Conservation (phyloP, 2,797 vertebrate species). For the Phylloscopus collybita region DNA sequence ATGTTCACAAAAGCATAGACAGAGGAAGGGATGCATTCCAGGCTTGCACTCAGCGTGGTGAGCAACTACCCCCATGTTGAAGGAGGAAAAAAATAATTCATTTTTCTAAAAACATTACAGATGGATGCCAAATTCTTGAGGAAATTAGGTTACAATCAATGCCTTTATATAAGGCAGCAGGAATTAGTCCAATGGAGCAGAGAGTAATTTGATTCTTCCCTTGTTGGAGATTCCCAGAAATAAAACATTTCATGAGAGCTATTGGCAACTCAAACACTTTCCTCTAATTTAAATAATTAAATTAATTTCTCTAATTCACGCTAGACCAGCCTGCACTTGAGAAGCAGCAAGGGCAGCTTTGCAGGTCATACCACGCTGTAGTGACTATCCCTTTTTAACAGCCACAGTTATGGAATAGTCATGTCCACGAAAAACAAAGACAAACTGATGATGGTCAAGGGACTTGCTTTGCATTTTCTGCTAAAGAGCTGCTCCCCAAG, state of each 20-base stretch:
- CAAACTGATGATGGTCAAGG: not conserved
- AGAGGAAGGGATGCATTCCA: not conserved
- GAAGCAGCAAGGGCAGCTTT: not conserved
- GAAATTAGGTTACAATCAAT: slow-evolving; percentile 17
- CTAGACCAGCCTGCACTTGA: not conserved
- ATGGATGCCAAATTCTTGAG: slow-evolving; percentile 31
- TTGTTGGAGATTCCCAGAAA: not conserved
- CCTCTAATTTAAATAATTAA: slow-evolving; percentile 1
- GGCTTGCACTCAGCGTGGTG: not conserved
- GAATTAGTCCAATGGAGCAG: not conserved
- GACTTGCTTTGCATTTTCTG: not conserved
- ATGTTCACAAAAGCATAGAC: not conserved
- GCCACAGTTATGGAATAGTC: not conserved
- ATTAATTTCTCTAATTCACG: not conserved
- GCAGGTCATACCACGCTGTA: not conserved
- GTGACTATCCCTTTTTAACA: not conserved
- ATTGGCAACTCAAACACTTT: not conserved
- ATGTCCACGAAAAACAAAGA: not conserved
- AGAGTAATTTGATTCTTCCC: slow-evolving; percentile 17
- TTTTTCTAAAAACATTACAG: slow-evolving; percentile 1
- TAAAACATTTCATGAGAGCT: not conserved
- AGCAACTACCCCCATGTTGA: not conserved
- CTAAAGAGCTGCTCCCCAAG: not conserved
- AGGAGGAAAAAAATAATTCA: not conserved
- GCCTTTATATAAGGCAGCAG: not conserved